Evolutionary conservation across 2,888 invertebrate genomes (phyloP), one percentile per base, ranked within the genome.

Genomic region (Cerastis rubricosa): DNA sequence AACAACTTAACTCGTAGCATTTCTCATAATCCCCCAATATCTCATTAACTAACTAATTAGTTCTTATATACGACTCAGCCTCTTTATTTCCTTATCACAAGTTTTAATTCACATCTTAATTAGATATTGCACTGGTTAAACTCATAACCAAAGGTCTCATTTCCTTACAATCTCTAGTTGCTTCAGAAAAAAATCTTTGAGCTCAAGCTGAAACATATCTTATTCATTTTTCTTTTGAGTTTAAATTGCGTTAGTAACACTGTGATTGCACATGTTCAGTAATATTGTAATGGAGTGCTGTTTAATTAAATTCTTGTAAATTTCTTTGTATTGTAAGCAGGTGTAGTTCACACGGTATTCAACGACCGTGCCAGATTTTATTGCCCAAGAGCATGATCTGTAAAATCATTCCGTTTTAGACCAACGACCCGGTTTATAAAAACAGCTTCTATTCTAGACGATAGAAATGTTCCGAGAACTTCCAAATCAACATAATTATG

Each of bases 281-380:
- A 51, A 83, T 73, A 83, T 77, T 85, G 81, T 87, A 88, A 89
- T 89, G 79, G 85, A 90, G 86, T 89, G 87, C 81, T 89, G 87
- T 88, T 90, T 91, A 89, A 92, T 91, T 90, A 86, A 89, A 89
- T 86, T 80, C 76, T 87, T 85, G 84, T 87, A 81, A 78, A 84
- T 87, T 85, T 87, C 84, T 87, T 87, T 85, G 87, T 85, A 91
- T 81, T 86, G 76, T 85, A 69, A 76, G 74, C 83, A 57, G 51
- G 63, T 83, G 76, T 74, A 71, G 87, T 91, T 91, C 89, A 77
- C 91, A 89, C 88, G 89, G 40, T 86, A 80, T 85, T 84, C 83
- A 80, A 77, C 75, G 80, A 84, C 77, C 86, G 87, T 83, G 78
- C 74, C 43, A 54, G 70, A 73, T 79, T 79, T 79, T 76, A 79